Evolutionary conservation across 2,888 invertebrate species (phyloP), one percentile per base, ranked within the genome.

Genomic region (Monoplex corrugatus): DNA sequence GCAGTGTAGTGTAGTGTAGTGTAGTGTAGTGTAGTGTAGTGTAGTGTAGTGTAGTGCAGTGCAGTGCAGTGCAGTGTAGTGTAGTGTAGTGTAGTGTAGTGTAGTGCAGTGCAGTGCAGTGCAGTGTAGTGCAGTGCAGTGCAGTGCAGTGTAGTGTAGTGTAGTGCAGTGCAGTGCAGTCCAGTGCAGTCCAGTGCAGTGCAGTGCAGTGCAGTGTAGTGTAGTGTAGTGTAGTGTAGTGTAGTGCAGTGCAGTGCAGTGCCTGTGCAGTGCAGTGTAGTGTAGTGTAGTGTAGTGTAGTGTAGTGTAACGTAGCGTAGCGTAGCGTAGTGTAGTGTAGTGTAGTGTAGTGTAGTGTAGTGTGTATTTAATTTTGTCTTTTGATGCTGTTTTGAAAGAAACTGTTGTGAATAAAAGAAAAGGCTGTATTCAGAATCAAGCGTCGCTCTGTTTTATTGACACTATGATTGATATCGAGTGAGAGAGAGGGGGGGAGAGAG

Each of bases 321-420:
- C 87, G 96, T 98, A 99, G 45, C 98, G 97, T 0, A 99, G 99
- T 94, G 98, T 98, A 98, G 98, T 98, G 0, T 99, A 98, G 95
- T 99, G 99, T 91, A 98, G 98, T n/a, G 98, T 98, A 95, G 99
- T 99, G 0, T 99, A 98, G 0, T 99, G 99, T 89, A 99, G 98
- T 5, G 99, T 98, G 97, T 99, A 98, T 0, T 99, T 99, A 94
- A 99, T 98, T 87, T 98, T 97, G 0, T 99, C 98, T 3, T 97
- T 97, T 90, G 97, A 97, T 0, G 99, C 99, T 97, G 98, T 97
- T 93, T 96, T 96, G 94, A 98, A 98, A 95, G 99, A 98, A 50
- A 98, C 97, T 89, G 96, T 97, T 97, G 94, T 23, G 38, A 5
- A 50, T 19, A 8, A 13, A 50, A 19, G 8, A 19, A 13, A 50